These are phyloP conservation scores for Amiota communis DNA, from an alignment of 2,888 invertebrate genomes.

Conservation along the genomic window DNA sequence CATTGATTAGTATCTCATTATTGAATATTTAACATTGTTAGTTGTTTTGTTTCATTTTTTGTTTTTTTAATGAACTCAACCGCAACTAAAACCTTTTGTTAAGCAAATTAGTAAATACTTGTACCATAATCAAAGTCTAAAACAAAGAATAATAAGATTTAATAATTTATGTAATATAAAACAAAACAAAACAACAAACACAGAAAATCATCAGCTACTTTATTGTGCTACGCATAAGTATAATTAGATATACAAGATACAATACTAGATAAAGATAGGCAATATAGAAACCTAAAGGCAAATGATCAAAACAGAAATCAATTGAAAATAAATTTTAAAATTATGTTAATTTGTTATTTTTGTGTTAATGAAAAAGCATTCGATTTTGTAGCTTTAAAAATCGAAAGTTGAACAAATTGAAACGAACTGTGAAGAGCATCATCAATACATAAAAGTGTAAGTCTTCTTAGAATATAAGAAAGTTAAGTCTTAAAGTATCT, in stretches of 20 bases:
- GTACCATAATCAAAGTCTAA: no score
- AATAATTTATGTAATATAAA: no score
- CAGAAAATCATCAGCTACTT: background rate
- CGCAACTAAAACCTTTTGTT: conserved; percentile 10
- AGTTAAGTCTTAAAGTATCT: no score
- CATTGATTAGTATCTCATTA: no score
- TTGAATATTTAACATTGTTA: no score
- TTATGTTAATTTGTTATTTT: conserved; percentile 47
- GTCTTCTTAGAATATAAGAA: conserved; percentile 19
- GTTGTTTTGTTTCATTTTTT: no score
- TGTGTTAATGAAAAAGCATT: background rate
- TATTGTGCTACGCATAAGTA: background rate
- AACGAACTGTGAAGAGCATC: background rate
- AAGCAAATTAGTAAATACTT: conserved; percentile 2
- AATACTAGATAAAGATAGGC: background rate
- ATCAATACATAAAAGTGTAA: conserved; percentile 32
- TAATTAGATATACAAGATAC: background rate
- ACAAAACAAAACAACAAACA: no score
- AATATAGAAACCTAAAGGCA: conserved; percentile 27
- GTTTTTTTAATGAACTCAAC: background rate
- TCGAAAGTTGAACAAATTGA: background rate
- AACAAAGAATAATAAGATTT: no score
- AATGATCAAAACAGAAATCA: conserved; percentile 43
- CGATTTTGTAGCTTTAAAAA: background rate
- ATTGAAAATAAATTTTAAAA: conserved; percentile 57